Evolutionary conservation across 2,113 vertebrate species (phyloP), one percentile per base, ranked within the genome.

Genomic region (Gallinago paraguaiae): DNA sequence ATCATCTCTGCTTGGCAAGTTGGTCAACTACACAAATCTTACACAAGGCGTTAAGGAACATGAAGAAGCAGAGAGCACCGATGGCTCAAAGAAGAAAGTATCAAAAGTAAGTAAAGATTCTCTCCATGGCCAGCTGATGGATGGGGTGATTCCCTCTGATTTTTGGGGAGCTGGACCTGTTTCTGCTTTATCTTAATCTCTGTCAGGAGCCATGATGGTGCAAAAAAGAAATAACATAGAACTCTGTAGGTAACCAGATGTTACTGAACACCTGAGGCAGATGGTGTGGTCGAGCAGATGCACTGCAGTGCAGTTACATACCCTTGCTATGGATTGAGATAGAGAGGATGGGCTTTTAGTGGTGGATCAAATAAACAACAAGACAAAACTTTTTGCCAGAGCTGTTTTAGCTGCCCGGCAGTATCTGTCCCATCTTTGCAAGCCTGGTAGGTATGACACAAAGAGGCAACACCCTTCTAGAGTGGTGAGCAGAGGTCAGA

Each of bases 21-120:
- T 99, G 97, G 99, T 99, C 98, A 99, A 98, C 98, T 99, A 99
- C 96, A 99, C 99, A 81, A 99, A 98, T 93, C 99, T 99, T 87
- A 99, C 98, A 15, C 99, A 99, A 96, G 99, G 99, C 10, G 99
- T 99, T 94, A 99, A 99, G 95, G 99, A 99, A 75, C 99, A 99
- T 30, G 99, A 99, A 94, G 99, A 99, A 88, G 99, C 99, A 30
- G 99, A 99, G 97, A 99, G 92, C 41, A 98, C 98, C 17, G 98
- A 98, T 63, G 97, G 97, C 16, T 97, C 98, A 0, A 98, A 96
- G 59, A 98, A 97, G 93, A 99, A 99, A 97, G 96, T 98, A 35
- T 98, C 98, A 94, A 99, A 99, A 98, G 99, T 99, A 92, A 97
- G 97, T 90, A 30, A 46, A 60, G 43, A 43, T 75, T 88, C 39